A percentile compares a stretch with the other conserved stretches of the same genome.
These are phyloP conservation scores for Chironomus striatipennis DNA, from an alignment of 1,140 invertebrate species.

Conservation along the genomic window DNA sequence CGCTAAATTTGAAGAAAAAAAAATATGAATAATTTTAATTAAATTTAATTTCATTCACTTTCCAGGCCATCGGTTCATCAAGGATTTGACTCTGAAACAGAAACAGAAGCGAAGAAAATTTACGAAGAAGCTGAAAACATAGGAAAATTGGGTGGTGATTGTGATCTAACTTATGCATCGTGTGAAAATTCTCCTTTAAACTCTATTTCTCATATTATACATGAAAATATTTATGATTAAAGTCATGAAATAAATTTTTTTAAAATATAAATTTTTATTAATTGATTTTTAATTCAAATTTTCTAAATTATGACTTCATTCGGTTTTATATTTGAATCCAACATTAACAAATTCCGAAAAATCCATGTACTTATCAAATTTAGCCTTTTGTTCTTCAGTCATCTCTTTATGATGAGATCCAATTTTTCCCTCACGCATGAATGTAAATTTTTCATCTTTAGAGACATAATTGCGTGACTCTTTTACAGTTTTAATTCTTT, in stretches of 20 bases:
- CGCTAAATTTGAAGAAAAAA: not conserved
- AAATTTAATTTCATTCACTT: not conserved
- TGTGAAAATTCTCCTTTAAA: not conserved
- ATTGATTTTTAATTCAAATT: not conserved
- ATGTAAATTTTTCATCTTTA: slow-evolving; percentile 42
- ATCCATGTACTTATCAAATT: slow-evolving; percentile 68
- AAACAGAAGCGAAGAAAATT: not conserved
- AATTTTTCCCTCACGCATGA: slow-evolving; percentile 72
- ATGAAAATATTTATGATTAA: not conserved
- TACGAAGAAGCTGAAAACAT: not conserved
- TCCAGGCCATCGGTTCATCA: not conserved
- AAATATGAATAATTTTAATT: no score
- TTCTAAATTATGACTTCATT: not conserved
- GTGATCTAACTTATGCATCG: not conserved
- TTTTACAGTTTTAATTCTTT: not conserved
- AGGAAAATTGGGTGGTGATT: not conserved
- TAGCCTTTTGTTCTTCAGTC: slow-evolving; percentile 53
- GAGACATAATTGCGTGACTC: not conserved
- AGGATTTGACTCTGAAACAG: not conserved
- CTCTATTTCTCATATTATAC: not conserved
- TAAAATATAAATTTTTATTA: not conserved
- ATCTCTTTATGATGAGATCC: slow-evolving; percentile 81
- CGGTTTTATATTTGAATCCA: not conserved
- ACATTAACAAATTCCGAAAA: slow-evolving; percentile 28
- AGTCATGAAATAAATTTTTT: not conserved